Conservation (phyloP, 2,113 vertebrate genomes). For the Antigone vipio region DNA sequence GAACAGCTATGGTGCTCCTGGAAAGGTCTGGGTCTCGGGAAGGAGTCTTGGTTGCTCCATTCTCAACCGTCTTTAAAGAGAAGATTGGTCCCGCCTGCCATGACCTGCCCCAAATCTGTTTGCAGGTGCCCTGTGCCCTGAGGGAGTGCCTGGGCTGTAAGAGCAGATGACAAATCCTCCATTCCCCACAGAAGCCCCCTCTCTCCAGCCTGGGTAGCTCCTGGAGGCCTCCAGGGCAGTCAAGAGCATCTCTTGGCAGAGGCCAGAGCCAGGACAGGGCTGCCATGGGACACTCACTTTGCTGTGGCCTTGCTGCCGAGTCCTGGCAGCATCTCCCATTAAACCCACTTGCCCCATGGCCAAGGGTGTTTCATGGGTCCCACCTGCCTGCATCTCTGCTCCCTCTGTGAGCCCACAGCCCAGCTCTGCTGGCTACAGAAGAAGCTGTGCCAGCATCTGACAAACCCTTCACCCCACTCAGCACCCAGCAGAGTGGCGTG, state of each 20-base stretch:
- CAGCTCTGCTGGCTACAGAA: background rate
- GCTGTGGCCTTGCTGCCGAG: background rate
- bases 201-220: background rate
- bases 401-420: background rate
- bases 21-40: background rate
- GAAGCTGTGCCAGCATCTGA: background rate
- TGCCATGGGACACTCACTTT: background rate
- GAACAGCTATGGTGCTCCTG: background rate
- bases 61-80: background rate
- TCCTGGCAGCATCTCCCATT: background rate
- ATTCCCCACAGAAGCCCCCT: background rate
- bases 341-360: background rate
- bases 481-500: background rate
- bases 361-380: fast-evolving
- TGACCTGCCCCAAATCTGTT: background rate
- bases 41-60: background rate
- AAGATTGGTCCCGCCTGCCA: background rate
- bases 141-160: background rate
- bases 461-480: background rate
- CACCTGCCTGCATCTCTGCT: background rate
- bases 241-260: background rate
- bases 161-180: background rate
- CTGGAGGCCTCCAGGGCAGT: background rate
- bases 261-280: background rate
- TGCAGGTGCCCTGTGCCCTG: background rate